phyloP scores from a whole-genome alignment of 2,888 invertebrate species.

The Argyra leucocephala region DNA sequence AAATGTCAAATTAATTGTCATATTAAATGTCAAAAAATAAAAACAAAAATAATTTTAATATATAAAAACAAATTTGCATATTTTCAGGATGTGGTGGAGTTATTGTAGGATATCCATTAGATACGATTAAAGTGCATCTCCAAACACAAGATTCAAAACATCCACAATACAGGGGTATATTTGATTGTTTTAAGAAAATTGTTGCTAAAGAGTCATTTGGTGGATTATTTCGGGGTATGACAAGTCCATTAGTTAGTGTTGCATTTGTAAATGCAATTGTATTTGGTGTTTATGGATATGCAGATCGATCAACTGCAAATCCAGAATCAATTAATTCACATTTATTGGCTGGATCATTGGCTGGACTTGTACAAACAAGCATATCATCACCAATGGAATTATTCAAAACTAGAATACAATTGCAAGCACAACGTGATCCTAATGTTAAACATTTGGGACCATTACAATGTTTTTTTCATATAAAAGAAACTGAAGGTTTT shows the following conservation, averaged over 20 bases:
- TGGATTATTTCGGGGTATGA: constrained; percentile 79
- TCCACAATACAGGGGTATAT: constrained; percentile 53
- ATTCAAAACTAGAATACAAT: constrained; percentile 78
- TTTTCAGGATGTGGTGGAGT: constrained; percentile 77
- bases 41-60: too few relatives aligned
- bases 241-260: constrained; percentile 82
- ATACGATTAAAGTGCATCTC: constrained; percentile 82
- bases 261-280: constrained; percentile 86
- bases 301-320: constrained; percentile 55
- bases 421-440: constrained; percentile 43
- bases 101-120: constrained; percentile 82
- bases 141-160: constrained; percentile 61
- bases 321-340: constrained; percentile 57
- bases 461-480: constrained; percentile 54
- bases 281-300: constrained; percentile 86
- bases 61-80: constrained; percentile 4
- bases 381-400: constrained; percentile 84
- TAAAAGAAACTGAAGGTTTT: constrained; percentile 54
- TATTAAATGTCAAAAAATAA: too few relatives aligned
- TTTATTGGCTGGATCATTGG: constrained; percentile 65
- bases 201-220: constrained; percentile 64
- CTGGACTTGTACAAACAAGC: constrained; percentile 77
- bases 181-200: constrained; percentile 67
- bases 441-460: constrained; percentile 43
- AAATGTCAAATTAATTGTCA: too few relatives aligned